A percentile compares a stretch with the other conserved stretches of the same genome.
phyloP scores from a whole-genome alignment of 2,113 vertebrate genomes.

The Nycticebus coucang region DNA sequence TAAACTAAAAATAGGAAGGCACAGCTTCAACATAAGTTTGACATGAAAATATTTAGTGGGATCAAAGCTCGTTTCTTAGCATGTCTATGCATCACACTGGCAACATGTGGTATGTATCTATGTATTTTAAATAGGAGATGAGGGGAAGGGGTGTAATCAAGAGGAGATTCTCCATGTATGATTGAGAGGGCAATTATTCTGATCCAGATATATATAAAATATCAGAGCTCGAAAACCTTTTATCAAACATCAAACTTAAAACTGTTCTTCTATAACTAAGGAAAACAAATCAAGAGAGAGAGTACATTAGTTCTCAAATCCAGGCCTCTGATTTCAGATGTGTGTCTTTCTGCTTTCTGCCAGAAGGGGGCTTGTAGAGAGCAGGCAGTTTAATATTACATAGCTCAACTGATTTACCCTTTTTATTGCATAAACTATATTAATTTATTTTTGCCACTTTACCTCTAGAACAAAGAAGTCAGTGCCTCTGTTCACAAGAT shows the following conservation, averaged over 20 bases:
- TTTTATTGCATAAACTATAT: background rate
- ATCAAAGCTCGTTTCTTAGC: conserved; percentile 13
- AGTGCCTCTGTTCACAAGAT: conserved; percentile 35
- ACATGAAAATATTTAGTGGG: conserved; percentile 25
- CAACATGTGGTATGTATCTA: background rate
- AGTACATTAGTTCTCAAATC: background rate
- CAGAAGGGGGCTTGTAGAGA: background rate
- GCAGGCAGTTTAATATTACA: background rate
- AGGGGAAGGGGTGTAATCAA: background rate
- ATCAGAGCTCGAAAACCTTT: background rate
- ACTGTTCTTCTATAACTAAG: background rate
- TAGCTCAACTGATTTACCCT: background rate
- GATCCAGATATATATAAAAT: conserved; percentile 15
- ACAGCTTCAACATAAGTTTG: conserved; percentile 7
- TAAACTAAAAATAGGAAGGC: conserved; percentile 45
- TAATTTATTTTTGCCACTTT: background rate
- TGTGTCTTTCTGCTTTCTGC: background rate
- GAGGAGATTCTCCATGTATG: background rate
- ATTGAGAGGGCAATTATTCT: background rate
- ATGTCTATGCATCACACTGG: background rate
- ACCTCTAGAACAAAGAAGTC: background rate
- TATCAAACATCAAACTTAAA: conserved; percentile 29
- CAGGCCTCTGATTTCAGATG: background rate
- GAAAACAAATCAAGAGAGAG: background rate
- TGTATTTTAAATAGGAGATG: background rate